Conservation (phyloP, 1,140 invertebrate genomes). For the Pentalonia nigronervosa region DNA sequence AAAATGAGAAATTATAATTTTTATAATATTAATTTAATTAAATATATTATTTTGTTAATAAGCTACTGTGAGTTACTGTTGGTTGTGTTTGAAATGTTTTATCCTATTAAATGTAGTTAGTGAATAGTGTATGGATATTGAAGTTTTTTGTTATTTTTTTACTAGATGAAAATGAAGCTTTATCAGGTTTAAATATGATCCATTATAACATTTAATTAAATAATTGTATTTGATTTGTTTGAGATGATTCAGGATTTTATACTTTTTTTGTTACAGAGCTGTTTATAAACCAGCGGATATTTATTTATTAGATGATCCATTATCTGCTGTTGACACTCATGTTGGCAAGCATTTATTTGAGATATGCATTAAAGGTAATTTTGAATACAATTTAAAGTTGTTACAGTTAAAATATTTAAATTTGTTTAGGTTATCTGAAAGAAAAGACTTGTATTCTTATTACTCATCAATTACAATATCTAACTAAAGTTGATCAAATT, state of each 20-base stretch:
- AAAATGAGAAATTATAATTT: not conserved
- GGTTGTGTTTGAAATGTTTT: not conserved
- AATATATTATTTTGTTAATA: not conserved
- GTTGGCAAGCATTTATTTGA: conserved; percentile 83
- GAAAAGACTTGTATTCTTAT: conserved; percentile 78
- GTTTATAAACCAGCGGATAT: conserved; percentile 71
- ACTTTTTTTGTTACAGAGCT: conserved; percentile 58
- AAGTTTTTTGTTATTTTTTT: not conserved
- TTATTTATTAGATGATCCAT: conserved; percentile 82
- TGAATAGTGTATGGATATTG: not conserved
- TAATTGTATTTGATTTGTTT: not conserved
- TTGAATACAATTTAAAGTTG: not conserved
- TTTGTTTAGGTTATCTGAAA: conserved; percentile 64
- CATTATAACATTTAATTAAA: not conserved
- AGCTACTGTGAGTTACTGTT: not conserved
- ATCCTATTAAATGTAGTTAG: not conserved
- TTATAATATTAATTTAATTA: not conserved
- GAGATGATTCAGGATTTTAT: not conserved
- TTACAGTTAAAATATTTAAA: not conserved
- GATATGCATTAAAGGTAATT: conserved; percentile 69
- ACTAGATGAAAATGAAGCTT: not conserved
- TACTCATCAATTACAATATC: conserved; percentile 85
- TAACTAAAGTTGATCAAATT: conserved; percentile 78
- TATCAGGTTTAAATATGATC: not conserved
- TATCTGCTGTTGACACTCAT: conserved; percentile 83